A percentile compares a stretch with the other conserved stretches of the same genome.
phyloP scores from a whole-genome alignment of 2,888 invertebrate species.

The Aporophyla nigra region DNA sequence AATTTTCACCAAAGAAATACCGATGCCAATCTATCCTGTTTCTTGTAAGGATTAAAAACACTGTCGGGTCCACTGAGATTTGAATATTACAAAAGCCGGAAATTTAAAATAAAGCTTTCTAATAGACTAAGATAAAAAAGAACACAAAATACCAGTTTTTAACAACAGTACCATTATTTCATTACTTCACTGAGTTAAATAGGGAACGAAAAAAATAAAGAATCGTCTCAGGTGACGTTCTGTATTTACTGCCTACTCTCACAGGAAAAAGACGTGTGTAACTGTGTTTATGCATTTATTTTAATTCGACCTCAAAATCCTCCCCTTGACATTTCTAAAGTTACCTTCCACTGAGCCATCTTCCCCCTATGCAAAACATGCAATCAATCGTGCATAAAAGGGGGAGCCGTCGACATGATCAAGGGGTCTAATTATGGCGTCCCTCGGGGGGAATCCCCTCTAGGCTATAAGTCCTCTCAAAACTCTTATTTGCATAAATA shows the following conservation, averaged over 20 bases:
- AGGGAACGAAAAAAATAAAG: too few species aligned
- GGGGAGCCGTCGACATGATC: neutral
- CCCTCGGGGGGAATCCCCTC: neutral
- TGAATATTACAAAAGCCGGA: too few species aligned
- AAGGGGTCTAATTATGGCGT: slow-evolving; percentile 34
- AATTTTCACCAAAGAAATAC: too few species aligned
- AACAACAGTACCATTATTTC: too few species aligned
- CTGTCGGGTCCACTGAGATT: too few species aligned
- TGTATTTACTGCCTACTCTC: neutral
- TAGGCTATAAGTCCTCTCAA: slow-evolving; percentile 17
- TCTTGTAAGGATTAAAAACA: too few species aligned
- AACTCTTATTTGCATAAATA: slow-evolving; percentile 50
- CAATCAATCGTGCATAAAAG: slow-evolving; percentile 1
- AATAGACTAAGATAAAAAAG: too few species aligned
- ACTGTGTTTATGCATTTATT: neutral
- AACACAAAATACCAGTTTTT: too few species aligned
- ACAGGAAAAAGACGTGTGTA: neutral
- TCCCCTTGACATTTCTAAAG: neutral
- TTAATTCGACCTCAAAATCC: neutral
- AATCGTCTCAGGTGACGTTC: too few species aligned
- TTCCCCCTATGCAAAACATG: slow-evolving; percentile 1
- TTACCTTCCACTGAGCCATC: neutral
- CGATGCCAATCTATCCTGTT: too few species aligned
- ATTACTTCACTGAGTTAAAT: too few species aligned
- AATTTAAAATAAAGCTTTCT: too few species aligned